Evolutionary conservation across 2,113 vertebrate species (phyloP), one percentile per base, ranked within the genome.

Genomic region (Pongo pygmaeus): DNA sequence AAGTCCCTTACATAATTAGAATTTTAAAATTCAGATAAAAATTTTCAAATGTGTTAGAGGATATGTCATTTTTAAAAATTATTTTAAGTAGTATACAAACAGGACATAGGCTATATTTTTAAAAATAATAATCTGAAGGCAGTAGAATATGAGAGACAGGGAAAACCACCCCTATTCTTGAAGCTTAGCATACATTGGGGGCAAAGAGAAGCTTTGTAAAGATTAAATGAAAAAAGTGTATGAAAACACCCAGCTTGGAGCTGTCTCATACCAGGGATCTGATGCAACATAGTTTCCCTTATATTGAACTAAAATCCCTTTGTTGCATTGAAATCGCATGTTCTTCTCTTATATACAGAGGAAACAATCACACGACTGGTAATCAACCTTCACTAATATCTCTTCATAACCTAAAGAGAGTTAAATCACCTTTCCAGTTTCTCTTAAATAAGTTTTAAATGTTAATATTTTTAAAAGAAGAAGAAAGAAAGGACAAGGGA

Each of bases 11-110:
- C 89, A 57, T 78, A 85, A 78, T 38, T 75, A 94, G 52, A 86
- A 89, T 77, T 96, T 90, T 22, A 93, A 93, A 88, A 57, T 14
- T n/a, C 61, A 70, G 40, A 77, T 20, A 75, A 40, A 93, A 67
- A 87, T 50, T 38, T 90, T 70, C 18, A 74, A 84, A 74, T 50
- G 6, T 88, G 4, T 67, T 78, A 70, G 46, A 14, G 17, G 81
- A 72, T 67, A 52, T 48, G 17, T 84, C 23, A 67, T 74, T 93
- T 86, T 81, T 46, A 1, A 64, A 80, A 89, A 79, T 59, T 84
- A 43, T 74, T 80, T 61, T 89, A 77, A 87, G 3, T 79, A 27
- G 25, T 23, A 35, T 2, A 55, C 52, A 94, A 88, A 74, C 48
- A 95, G 79, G 50, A 59, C 23, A 40, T 40, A 84, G 27, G 10